A percentile compares a stretch with the other conserved stretches of the same genome.
phyloP scores from a whole-genome alignment of 1,140 invertebrate genomes.

The Dolichoris vasculosae region DNA sequence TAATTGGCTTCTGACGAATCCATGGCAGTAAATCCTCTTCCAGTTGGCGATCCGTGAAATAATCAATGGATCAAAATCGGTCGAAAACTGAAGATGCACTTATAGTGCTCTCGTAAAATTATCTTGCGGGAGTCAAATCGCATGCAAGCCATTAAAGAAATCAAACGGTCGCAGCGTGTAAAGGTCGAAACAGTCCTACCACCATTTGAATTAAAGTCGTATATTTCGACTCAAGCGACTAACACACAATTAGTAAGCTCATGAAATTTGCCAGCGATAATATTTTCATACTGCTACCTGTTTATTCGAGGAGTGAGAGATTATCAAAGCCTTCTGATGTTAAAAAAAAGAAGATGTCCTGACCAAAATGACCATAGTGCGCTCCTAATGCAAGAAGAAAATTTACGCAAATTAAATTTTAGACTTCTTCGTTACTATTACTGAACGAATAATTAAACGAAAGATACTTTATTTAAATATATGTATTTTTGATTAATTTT shows the following conservation, averaged over 20 bases:
- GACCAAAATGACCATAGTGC: not conserved
- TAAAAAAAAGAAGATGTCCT: not conserved
- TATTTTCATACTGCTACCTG: not conserved
- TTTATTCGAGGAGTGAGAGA: slow-evolving; percentile 25
- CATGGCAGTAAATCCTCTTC: slow-evolving; percentile 23
- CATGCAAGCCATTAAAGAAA: slow-evolving; percentile 58
- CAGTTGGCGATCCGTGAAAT: not conserved
- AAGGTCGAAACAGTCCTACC: slow-evolving; percentile 12
- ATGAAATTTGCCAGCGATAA: not conserved
- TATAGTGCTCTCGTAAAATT: not conserved
- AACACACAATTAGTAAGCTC: slow-evolving; percentile 22
- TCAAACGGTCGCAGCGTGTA: slow-evolving; percentile 54
- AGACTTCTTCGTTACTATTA: not conserved
- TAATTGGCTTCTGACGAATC: slow-evolving; percentile 51
- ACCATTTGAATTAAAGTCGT: slow-evolving; percentile 61
- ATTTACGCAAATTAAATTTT: not conserved
- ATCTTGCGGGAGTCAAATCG: not conserved
- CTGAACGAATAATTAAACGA: too few relatives aligned
- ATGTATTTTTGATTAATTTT: too few relatives aligned
- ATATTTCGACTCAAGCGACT: slow-evolving; percentile 47
- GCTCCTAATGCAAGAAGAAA: not conserved
- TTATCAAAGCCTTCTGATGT: not conserved
- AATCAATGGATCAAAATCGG: not conserved
- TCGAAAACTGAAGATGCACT: too few relatives aligned
- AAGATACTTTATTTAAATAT: too few relatives aligned